Evolutionary conservation across 2,113 vertebrate species (phyloP).

Genomic region (Psammodynastes pulverulentus): DNA sequence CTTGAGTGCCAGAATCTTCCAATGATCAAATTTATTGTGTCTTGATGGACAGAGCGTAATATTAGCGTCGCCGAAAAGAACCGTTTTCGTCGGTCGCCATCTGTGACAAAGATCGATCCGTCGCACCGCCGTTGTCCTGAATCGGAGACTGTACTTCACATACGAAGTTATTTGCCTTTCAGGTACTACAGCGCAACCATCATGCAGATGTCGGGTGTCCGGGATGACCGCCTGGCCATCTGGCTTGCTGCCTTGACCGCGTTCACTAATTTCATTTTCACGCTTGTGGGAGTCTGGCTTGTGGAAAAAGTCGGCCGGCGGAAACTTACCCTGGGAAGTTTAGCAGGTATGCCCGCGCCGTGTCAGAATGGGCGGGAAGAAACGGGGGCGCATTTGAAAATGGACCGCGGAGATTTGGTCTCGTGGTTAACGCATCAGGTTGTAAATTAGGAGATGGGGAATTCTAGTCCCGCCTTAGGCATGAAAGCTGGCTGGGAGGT

Average conservation of each 20-base stretch:
- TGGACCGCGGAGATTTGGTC: not conserved
- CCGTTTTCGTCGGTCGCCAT: not conserved
- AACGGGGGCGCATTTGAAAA: not conserved
- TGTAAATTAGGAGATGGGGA: not conserved
- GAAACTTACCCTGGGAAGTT: conserved; percentile 88
- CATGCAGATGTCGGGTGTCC: conserved; percentile 96
- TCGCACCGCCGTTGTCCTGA: not conserved
- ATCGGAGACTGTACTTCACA: accelerated
- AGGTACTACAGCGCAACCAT: conserved; percentile 99
- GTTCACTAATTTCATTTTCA: conserved; percentile 95
- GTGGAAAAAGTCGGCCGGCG: conserved; percentile 93
- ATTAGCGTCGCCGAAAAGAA: not conserved
- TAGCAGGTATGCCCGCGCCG: conserved; percentile 76
- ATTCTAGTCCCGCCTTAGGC: too few species aligned
- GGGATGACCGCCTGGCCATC: conserved; percentile 89
- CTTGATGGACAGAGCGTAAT: not conserved
- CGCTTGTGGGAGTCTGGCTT: conserved; percentile 92
- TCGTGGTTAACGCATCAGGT: not conserved
- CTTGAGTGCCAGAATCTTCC: not conserved
- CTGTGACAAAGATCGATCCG: not conserved
- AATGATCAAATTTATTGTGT: not conserved
- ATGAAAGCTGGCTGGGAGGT: not conserved
- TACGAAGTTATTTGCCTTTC: conserved; percentile 17
- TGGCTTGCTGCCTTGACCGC: conserved; percentile 91
- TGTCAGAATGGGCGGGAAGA: not conserved